Conservation (phyloP, 1,140 invertebrate genomes). For the Orchesella cincta region DNA sequence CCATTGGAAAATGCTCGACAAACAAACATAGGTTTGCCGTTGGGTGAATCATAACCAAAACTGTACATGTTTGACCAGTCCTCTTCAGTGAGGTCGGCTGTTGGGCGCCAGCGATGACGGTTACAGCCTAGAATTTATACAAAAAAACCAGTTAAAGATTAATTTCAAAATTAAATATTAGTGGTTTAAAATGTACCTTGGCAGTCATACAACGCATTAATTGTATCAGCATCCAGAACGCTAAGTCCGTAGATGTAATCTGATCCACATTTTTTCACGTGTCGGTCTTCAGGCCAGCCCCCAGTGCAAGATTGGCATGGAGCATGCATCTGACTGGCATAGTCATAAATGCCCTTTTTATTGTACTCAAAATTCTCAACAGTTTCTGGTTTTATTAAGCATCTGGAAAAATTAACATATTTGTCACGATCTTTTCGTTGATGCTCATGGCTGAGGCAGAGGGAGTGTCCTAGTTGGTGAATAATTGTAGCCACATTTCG, state of each 20-base stretch:
- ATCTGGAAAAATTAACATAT: not conserved
- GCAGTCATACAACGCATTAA: constrained; percentile 13
- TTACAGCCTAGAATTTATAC: no score
- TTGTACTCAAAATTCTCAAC: not conserved
- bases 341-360: not conserved
- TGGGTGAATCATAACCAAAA: not conserved
- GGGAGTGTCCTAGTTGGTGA: not conserved
- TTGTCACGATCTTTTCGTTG: not conserved
- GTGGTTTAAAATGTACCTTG: no score
- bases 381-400: not conserved
- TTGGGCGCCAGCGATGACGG: not conserved
- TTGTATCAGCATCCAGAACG: constrained; percentile 3
- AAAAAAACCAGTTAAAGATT: no score
- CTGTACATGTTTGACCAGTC: not conserved
- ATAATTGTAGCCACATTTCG: not conserved
- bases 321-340: constrained; percentile 13
- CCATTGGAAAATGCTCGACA: not conserved
- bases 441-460: constrained; percentile 1
- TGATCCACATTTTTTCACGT: not conserved
- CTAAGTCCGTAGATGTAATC: not conserved
- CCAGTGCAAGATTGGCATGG: not conserved
- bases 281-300: not conserved
- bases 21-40: not conserved
- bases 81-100: not conserved
- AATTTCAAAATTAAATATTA: no score